Base-by-base conservation (phyloP, 2,888 invertebrate genomes). In the Conops quadrifasciatus region DNA sequence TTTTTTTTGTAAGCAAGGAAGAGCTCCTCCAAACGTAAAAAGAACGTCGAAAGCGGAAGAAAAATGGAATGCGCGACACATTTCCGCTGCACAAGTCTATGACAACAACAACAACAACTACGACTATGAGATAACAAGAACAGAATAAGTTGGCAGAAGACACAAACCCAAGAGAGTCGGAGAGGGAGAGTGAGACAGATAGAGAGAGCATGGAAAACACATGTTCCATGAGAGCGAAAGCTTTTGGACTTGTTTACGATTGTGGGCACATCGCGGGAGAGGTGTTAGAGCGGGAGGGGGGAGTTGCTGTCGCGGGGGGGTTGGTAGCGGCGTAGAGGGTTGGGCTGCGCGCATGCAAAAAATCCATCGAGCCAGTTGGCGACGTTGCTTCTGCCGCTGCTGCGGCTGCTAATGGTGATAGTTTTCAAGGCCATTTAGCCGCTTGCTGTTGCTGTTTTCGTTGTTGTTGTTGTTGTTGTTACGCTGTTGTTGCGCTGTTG, bases 361-460 rank as follows among this genome's bases (percentile, higher is more conserved):
- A 16, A 30, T 30, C 7, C 47, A 28, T 16, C 11, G 58, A 15
- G 28, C n/a, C 21, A 63, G 26, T 45, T 26, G 24, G 24, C 26
- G 63, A 26, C 63, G 63, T 15, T 24, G 47, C 45, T 63, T 45
- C 26, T 47, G 26, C 56, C 19, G 26, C 56, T 36, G 36, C 9
- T 36, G 43, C 36, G 21, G 45, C 47, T 47, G 26, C 21, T 36
- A 9, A 36, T 36, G 9, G 36, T 36, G 36, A 36, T 36, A 9
- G 16, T 30, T 56, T 67, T 67, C 67, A 67, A 67, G 67, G 67
- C 67, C 67, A 67, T 67, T 58, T 26, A 21, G 67, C 67, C 67
- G 67, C 49, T 45, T 67, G 58, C 30, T 53, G 63, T 21, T 30
- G 26, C 16, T 30, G 30, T 30, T 59, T 16, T 47, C 43, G 13